phyloP scores from a whole-genome alignment of 1,140 invertebrate genomes.

The Elysia chlorotica region DNA sequence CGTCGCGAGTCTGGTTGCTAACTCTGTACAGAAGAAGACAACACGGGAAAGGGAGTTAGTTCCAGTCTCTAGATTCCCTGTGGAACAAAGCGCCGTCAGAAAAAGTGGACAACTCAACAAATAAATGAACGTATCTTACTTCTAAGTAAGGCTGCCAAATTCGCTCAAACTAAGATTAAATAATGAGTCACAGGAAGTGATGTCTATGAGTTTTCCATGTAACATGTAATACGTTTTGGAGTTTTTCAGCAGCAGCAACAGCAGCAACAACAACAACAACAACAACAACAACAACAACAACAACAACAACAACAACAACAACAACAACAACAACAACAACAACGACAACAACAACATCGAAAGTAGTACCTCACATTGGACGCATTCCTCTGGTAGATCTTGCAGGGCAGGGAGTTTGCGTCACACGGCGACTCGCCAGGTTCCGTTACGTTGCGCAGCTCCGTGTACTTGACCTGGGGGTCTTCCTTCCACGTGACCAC shows the following conservation, averaged over 20 bases:
- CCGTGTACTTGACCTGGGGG: slow-evolving; percentile 77
- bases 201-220: background rate
- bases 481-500: slow-evolving; percentile 96
- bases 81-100: too few relatives aligned
- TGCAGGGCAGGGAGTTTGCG: slow-evolving; percentile 30
- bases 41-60: too few relatives aligned
- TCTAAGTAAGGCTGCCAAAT: too few relatives aligned
- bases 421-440: slow-evolving; percentile 30
- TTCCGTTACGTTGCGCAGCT: slow-evolving; percentile 25
- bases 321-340: background rate
- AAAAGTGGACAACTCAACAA: too few relatives aligned
- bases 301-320: too few relatives aligned
- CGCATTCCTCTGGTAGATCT: slow-evolving; percentile 17
- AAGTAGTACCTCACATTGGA: background rate
- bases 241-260: background rate
- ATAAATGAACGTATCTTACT: too few relatives aligned
- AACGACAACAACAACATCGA: background rate
- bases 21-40: background rate
- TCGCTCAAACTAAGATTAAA: too few relatives aligned
- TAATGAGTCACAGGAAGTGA: background rate
- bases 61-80: too few relatives aligned
- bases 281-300: too few relatives aligned
- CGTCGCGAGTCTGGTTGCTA: slow-evolving; percentile 32
- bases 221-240: background rate
- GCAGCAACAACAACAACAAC: too few relatives aligned